Evolutionary conservation across 2,797 vertebrate species (phyloP), one percentile per base, ranked within the genome.

Genomic region (Adelosebastes latens): DNA sequence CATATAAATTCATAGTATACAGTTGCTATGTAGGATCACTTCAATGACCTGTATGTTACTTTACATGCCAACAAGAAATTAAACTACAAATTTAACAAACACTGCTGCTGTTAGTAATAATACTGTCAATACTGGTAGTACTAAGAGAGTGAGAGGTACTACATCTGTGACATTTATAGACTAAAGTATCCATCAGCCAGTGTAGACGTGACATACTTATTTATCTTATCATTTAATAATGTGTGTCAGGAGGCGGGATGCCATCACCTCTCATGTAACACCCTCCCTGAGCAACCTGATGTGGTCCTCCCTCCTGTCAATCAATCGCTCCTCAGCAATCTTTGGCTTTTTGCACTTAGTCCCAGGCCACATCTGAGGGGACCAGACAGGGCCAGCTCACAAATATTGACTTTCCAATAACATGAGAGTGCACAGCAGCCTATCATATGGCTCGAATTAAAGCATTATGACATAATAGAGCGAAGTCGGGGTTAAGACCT

Each of bases 401-500:
- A 90, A 91, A 94, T 89, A 90, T 91, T 92, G 89, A 93, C 94
- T 93, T 90, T 92, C 84, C 86, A 92, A 91, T 92, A 91, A 92
- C 87, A 86, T 72, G 79, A 56, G 77, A 86, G 89, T 80, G 84
- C 75, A 84, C 89, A 83, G 90, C 85, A 82, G 89, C 88, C 82
- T 80, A 89, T 93, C 93, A 91, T 94, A 93, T 94, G 93, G 90
- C 87, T 92, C 46, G 73, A 89, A 95, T 95, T 93, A 94, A 93
- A 93, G 91, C 89, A 93, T 94, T 95, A 94, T 93, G 91, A 91
- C 90, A 93, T 94, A 94, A 92, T 89, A 92, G 91, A 91, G 89
- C 75, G 32, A 89, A 88, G 88, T 91, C 75, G 70, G 87, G 92
- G 91, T 95, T 94, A 94, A 92, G 93, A 94, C 93, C 90, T 94